Evolutionary conservation across 1,140 invertebrate genomes (phyloP).

Genomic region (Dreissena polymorpha): DNA sequence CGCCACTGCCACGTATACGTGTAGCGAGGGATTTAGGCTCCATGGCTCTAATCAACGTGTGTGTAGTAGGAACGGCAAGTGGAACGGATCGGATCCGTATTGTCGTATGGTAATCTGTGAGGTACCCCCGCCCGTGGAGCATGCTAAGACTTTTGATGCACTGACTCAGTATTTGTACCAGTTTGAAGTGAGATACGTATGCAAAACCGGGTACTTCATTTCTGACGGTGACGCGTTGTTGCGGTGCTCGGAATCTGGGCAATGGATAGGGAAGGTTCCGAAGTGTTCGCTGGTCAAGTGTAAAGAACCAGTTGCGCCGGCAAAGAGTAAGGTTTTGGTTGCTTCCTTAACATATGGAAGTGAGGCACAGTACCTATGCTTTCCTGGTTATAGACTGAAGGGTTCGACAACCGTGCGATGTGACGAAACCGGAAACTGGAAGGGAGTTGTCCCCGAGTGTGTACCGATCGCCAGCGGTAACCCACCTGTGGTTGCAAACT

Average conservation of each 20-base stretch:
- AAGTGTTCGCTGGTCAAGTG: slow-evolving; percentile 46
- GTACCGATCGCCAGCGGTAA: slow-evolving; percentile 50
- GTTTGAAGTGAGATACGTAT: slow-evolving; percentile 56
- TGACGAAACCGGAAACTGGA: slow-evolving; percentile 52
- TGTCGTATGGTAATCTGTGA: slow-evolving; percentile 60
- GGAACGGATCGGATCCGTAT: slow-evolving; percentile 53
- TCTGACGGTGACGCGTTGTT: slow-evolving; percentile 17
- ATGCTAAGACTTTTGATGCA: slow-evolving; percentile 40
- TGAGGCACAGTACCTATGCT: slow-evolving; percentile 38
- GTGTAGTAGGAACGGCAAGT: slow-evolving; percentile 50
- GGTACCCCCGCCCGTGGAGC: slow-evolving; percentile 44
- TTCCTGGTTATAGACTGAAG: slow-evolving; percentile 50
- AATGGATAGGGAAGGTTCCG: slow-evolving; percentile 87
- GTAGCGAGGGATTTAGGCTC: slow-evolving; percentile 57
- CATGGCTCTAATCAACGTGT: slow-evolving; percentile 22
- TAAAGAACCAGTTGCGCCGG: background rate
- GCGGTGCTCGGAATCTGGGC: slow-evolving; percentile 36
- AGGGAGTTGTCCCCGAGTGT: slow-evolving; percentile 39
- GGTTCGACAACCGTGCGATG: slow-evolving; percentile 48
- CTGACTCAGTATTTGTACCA: slow-evolving; percentile 37
- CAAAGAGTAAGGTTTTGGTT: slow-evolving; percentile 23
- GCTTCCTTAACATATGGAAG: slow-evolving; percentile 5
- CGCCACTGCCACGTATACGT: slow-evolving; percentile 37
- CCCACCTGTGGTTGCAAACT: slow-evolving; percentile 58
- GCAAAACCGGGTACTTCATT: slow-evolving; percentile 60